Conservation (phyloP, 1,140 invertebrate species). For the Tetramorium simillimum region DNA sequence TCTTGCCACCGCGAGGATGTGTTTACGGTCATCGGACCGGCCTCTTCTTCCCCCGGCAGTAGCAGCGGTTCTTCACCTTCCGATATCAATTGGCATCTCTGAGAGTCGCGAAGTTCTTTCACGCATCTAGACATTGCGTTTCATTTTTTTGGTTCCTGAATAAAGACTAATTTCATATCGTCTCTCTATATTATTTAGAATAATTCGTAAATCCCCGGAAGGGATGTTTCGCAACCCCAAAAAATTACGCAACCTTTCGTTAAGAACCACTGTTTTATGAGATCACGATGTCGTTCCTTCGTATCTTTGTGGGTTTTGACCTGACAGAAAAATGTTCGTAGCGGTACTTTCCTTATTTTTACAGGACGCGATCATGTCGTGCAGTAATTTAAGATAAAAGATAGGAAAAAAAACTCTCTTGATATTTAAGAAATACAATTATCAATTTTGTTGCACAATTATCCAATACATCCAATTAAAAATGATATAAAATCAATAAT, state of each 20-base stretch:
- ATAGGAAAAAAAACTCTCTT: background rate
- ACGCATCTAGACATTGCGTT: no score
- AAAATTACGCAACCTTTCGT: background rate
- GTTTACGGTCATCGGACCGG: conserved; percentile 37
- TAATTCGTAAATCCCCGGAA: background rate
- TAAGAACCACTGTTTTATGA: conserved; percentile 27
- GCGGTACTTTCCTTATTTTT: background rate
- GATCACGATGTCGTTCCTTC: background rate
- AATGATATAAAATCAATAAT: background rate
- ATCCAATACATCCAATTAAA: background rate
- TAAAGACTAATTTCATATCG: background rate
- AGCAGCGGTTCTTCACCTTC: background rate
- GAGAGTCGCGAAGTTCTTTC: background rate
- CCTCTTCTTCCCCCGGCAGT: background rate
- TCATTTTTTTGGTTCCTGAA: background rate
- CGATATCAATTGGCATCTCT: background rate
- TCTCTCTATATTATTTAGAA: background rate
- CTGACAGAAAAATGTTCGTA: background rate
- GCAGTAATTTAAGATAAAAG: conserved; percentile 4
- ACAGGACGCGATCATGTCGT: background rate
- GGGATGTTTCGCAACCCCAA: background rate
- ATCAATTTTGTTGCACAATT: background rate
- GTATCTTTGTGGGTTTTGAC: background rate
- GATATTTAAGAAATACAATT: background rate
- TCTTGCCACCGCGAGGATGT: conserved; percentile 3